These are phyloP conservation scores for Drosophila subquinaria DNA, from an alignment of 2,888 invertebrate genomes.

Conservation along the genomic window DNA sequence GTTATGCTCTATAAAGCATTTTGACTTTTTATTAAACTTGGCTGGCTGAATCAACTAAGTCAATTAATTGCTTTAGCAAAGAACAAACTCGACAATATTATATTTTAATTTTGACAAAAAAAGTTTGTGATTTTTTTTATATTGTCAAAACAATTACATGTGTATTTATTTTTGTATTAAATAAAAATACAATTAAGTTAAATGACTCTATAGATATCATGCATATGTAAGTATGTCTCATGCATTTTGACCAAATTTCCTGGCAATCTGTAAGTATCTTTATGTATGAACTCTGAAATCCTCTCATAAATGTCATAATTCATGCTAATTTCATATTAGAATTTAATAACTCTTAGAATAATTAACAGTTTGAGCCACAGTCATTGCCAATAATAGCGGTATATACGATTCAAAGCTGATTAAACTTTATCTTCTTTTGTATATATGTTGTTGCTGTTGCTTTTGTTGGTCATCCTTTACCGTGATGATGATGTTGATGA, in stretches of 20 bases:
- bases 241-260: background rate
- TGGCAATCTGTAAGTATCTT: background rate
- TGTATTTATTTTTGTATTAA: background rate
- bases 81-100: background rate
- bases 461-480: background rate
- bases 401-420: slow-evolving; percentile 3
- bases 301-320: background rate
- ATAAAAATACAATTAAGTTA: background rate
- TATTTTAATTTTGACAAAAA: too few relatives aligned
- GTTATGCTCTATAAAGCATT: too few relatives aligned
- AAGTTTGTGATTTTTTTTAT: too few relatives aligned
- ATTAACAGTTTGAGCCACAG: background rate
- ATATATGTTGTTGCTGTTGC: background rate
- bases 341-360: slow-evolving; percentile 4
- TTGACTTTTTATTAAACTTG: too few relatives aligned
- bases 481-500: slow-evolving; percentile 5
- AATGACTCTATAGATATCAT: background rate
- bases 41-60: background rate
- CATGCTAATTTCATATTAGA: slow-evolving; percentile 3
- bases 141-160: too few relatives aligned
- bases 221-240: too few relatives aligned
- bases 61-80: background rate
- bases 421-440: background rate
- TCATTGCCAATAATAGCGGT: slow-evolving; percentile 1
- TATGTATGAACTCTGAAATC: background rate